phyloP scores from a whole-genome alignment of 2,888 invertebrate species.

The Cantharis rustica region DNA sequence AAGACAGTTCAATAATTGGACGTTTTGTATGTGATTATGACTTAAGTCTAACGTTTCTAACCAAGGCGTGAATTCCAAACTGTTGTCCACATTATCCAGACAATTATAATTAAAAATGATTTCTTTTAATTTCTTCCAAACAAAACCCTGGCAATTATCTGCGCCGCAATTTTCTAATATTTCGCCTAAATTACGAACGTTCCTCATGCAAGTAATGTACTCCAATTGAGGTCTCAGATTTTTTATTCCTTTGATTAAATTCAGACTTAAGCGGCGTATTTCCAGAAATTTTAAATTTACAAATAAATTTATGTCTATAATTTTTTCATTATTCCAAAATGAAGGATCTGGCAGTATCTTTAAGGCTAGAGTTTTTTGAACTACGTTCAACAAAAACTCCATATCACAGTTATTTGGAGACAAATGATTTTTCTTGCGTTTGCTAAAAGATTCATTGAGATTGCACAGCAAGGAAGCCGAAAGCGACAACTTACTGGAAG shows the following conservation, averaged over 20 bases:
- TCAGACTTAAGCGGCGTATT: conserved; percentile 62
- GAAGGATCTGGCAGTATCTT: conserved; percentile 56
- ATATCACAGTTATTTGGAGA: conserved; percentile 60
- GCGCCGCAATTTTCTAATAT: conserved; percentile 63
- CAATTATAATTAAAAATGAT: conserved; percentile 64
- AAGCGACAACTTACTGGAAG: conserved; percentile 61
- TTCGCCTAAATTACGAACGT: conserved; percentile 55
- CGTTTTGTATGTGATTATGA: conserved; percentile 64
- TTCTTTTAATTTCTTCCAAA: conserved; percentile 65
- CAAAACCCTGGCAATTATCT: conserved; percentile 63
- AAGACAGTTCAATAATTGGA: conserved; percentile 62
- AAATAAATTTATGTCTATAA: conserved; percentile 64
- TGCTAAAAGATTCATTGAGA: conserved; percentile 64
- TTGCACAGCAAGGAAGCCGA: conserved; percentile 60
- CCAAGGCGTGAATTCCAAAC: conserved; percentile 65
- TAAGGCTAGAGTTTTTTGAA: conserved; percentile 64
- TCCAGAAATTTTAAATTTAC: conserved; percentile 61
- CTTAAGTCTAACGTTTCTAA: conserved; percentile 67
- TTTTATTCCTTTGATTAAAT: conserved; percentile 62
- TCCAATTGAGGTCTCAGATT: conserved; percentile 63
- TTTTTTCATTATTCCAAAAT: conserved; percentile 42
- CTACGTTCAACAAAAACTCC: conserved; percentile 66
- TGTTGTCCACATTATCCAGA: conserved; percentile 59
- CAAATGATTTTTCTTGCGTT: conserved; percentile 54
- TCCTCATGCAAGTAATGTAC: conserved; percentile 58